Evolutionary conservation across 1,140 invertebrate genomes (phyloP).

Genomic region (Drosophila bocqueti): DNA sequence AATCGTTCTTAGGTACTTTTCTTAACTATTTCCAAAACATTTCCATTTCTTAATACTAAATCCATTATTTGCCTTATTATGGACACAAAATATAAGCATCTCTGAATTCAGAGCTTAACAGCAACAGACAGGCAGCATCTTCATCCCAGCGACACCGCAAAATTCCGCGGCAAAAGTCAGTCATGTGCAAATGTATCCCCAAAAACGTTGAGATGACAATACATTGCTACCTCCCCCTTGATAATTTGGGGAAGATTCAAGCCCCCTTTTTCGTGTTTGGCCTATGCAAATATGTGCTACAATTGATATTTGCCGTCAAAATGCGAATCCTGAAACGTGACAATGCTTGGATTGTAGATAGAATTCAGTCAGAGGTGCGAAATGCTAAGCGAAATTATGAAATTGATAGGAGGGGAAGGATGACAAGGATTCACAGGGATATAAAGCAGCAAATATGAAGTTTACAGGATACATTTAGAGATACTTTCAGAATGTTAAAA

Average conservation of each 20-base stretch:
- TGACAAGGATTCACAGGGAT: background rate
- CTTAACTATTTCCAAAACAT: too few relatives aligned
- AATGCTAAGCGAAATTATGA: constrained; percentile 35
- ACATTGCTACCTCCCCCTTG: background rate
- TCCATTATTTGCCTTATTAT: background rate
- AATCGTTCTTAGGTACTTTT: too few relatives aligned
- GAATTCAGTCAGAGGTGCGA: constrained; percentile 2
- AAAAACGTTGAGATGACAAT: constrained; percentile 35
- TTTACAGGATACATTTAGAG: too few relatives aligned
- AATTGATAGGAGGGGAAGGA: constrained; percentile 13
- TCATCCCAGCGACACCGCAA: constrained; percentile 57
- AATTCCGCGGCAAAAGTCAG: constrained; percentile 40
- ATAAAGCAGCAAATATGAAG: background rate
- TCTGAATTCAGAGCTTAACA: constrained; percentile 50
- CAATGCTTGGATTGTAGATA: constrained; percentile 18
- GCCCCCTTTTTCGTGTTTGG: constrained; percentile 41
- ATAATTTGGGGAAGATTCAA: background rate
- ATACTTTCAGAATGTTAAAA: background rate
- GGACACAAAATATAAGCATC: background rate
- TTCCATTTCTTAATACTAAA: background rate
- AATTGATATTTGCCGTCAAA: constrained; percentile 73
- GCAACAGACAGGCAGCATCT: constrained; percentile 71
- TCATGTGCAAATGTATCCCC: constrained; percentile 26
- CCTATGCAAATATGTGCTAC: constrained; percentile 73
- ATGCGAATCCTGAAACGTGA: constrained; percentile 62